These are phyloP conservation scores for Dichetophora obliterata DNA, from an alignment of 2,888 invertebrate species.

Conservation along the genomic window DNA sequence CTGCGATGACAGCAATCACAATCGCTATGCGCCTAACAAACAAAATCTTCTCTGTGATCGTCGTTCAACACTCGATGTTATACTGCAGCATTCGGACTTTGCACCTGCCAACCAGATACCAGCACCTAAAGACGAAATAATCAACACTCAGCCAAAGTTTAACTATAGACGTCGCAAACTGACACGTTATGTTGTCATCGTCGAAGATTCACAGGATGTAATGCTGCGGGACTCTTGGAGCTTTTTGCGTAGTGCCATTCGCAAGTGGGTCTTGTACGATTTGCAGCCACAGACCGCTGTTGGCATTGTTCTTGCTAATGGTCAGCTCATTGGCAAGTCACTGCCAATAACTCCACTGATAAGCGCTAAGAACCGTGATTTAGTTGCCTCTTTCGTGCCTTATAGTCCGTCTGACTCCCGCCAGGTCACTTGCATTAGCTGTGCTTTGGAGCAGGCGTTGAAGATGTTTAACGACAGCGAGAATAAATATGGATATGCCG, in stretches of 20 bases:
- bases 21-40: constrained; percentile 76
- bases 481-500: constrained; percentile 70
- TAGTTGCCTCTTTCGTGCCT: constrained; percentile 71
- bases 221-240: constrained; percentile 74
- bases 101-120: constrained; percentile 27
- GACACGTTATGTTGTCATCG: constrained; percentile 73
- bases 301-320: constrained; percentile 68
- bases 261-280: constrained; percentile 74
- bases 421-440: constrained; percentile 70
- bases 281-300: constrained; percentile 72
- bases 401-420: constrained; percentile 72
- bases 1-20: constrained; percentile 75
- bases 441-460: constrained; percentile 49
- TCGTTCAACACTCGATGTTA: constrained; percentile 74
- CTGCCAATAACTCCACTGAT: constrained; percentile 66
- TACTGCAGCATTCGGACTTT: constrained; percentile 73
- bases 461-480: constrained; percentile 71
- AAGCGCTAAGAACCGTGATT: constrained; percentile 65
- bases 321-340: constrained; percentile 56
- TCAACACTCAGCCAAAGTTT: constrained; percentile 68
- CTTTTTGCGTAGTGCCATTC: constrained; percentile 73
- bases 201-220: constrained; percentile 75
- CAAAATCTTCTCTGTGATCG: constrained; percentile 76
- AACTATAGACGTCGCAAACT: constrained; percentile 71
- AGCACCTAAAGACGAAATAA: background rate